phyloP scores from a whole-genome alignment of 2,797 vertebrate species.

The Perdix hodgsoniae region DNA sequence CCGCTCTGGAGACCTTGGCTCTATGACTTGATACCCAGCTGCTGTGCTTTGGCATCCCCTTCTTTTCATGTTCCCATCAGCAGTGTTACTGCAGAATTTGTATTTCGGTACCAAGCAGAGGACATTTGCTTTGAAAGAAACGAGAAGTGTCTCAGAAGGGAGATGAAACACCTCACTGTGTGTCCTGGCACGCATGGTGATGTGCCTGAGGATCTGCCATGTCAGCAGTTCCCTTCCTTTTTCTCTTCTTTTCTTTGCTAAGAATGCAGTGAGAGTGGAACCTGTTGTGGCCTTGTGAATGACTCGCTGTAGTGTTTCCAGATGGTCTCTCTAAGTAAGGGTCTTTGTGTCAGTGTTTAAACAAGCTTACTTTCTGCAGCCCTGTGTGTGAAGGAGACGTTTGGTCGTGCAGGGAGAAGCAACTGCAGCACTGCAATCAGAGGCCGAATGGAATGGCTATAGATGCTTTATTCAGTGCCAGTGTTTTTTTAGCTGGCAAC shows the following conservation, averaged over 20 bases:
- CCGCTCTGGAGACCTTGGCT: background rate
- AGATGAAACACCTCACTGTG: background rate
- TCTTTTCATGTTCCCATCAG: background rate
- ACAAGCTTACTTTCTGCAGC: background rate
- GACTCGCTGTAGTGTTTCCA: background rate
- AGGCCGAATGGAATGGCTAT: background rate
- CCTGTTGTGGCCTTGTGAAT: background rate
- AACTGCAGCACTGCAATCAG: rapidly evolving
- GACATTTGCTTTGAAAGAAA: background rate
- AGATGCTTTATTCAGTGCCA: background rate
- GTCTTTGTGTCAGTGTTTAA: background rate
- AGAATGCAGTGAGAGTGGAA: background rate
- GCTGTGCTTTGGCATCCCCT: background rate
- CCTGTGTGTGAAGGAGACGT: background rate
- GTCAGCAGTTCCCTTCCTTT: background rate
- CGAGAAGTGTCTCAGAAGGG: background rate
- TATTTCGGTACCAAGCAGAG: background rate
- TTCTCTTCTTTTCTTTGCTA: background rate
- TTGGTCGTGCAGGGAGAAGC: background rate
- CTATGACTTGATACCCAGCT: background rate
- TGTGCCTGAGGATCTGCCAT: rapidly evolving
- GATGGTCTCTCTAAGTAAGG: background rate
- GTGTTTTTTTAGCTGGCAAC: constrained; percentile 20
- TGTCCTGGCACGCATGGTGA: rapidly evolving
- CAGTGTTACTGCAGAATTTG: background rate